Evolutionary conservation across 2,113 vertebrate genomes (phyloP).

Genomic region (Cheilinus undulatus): DNA sequence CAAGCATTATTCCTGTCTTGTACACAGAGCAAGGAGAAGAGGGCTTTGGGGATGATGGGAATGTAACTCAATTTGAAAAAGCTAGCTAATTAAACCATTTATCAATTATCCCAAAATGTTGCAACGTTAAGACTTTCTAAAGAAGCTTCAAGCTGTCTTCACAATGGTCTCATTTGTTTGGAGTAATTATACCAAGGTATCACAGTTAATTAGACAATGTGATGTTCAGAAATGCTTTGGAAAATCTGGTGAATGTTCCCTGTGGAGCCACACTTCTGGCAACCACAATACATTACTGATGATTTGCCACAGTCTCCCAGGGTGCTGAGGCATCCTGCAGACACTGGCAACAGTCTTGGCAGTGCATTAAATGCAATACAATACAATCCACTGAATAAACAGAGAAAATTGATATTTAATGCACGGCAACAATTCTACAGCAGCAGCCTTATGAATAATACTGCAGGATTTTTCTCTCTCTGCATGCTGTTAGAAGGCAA

Average conservation of each 20-base stretch:
- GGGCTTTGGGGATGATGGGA: background rate
- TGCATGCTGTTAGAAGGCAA: conserved; percentile 3
- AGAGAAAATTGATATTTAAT: conserved; percentile 1
- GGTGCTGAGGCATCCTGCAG: conserved; percentile 7
- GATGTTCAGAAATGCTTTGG: conserved; percentile 22
- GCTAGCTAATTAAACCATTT: background rate
- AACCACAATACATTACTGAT: conserved; percentile 37
- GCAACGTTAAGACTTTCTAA: conserved; percentile 1
- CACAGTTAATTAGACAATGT: conserved; percentile 42
- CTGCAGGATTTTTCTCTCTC: background rate
- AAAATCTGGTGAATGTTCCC: conserved; percentile 35
- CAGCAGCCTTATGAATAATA: background rate
- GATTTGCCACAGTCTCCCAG: conserved; percentile 22
- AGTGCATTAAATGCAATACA: conserved; percentile 17
- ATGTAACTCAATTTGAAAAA: background rate
- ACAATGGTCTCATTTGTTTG: conserved; percentile 35
- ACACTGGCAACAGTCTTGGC: conserved; percentile 9
- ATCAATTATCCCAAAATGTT: background rate
- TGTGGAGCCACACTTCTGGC: conserved; percentile 13
- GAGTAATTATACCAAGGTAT: conserved; percentile 35
- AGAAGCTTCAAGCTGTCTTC: background rate
- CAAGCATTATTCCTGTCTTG: background rate
- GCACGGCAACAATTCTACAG: background rate
- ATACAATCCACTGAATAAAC: conserved; percentile 18
- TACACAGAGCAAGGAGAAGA: background rate